Evolutionary conservation across 2,797 vertebrate species (phyloP), one percentile per base, ranked within the genome.

Genomic region (Thalassophryne amazonica): DNA sequence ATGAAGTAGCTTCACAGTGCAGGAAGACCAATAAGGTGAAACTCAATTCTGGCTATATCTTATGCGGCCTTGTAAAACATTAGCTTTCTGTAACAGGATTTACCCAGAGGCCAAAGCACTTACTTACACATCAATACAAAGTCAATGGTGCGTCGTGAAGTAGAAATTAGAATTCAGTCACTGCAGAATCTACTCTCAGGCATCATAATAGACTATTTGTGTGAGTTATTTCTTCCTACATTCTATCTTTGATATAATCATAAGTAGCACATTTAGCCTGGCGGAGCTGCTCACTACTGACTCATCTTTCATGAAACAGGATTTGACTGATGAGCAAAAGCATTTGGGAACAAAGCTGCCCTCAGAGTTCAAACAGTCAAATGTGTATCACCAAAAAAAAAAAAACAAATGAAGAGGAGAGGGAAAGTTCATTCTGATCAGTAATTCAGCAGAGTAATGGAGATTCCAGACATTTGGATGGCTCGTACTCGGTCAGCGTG

Each of bases 71-170:
- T 40, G 54, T 76, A 60, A 81, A 85, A 73, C 69, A 83, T 80
- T 75, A 69, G 63, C 68, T 76, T 52, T 66, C 46, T n/a, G 21
- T 67, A 72, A 75, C 46, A 54, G 59, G 30, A 61, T 80, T 75
- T 63, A 52, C 46, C 74, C 32, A 12, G 21, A 76, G 66, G 76
- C 54, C 34, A 17, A 28, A 76, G 60, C 63, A 74, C 69, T 77
- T 63, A 74, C 69, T 77, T 49, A 60, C 51, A 64, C 58, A 21
- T 76, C 71, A 55, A 78, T 78, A 69, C 46, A 33, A 63, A 75
- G 78, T 75, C 76, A 54, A 76, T 77, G 54, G 40, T 27, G 63
- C 66, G 46, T 19, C 51, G 66, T 59, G 54, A 66, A 72, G n/a
- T n/a, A n/a, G 64, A 57, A 76, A 72, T 38, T 32, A 17, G 33